Evolutionary conservation across 2,888 invertebrate genomes (phyloP).

Genomic region (Mythimna ferrago): DNA sequence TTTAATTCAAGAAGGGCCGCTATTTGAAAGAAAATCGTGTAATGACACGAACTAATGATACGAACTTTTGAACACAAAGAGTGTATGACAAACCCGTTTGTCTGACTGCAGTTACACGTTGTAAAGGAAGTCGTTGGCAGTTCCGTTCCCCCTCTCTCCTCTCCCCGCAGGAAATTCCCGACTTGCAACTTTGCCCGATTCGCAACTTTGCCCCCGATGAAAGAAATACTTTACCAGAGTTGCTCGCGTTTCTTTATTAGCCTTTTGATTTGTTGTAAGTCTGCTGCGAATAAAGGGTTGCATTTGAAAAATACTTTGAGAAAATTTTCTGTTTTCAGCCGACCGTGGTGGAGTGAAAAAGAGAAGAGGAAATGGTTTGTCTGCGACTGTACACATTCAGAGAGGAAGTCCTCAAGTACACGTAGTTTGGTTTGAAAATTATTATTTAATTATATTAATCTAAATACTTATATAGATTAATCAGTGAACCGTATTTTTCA

Average conservation of each 20-base stretch:
- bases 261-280: slow-evolving; percentile 75
- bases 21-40: slow-evolving; percentile 4
- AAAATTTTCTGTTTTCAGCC: slow-evolving; percentile 33
- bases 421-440: background rate
- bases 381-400: slow-evolving; percentile 6
- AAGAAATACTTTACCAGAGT: slow-evolving; percentile 83
- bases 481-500: background rate
- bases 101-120: slow-evolving; percentile 70
- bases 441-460: background rate
- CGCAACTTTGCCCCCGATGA: slow-evolving; percentile 77
- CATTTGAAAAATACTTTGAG: slow-evolving; percentile 57
- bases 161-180: slow-evolving; percentile 77
- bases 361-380: slow-evolving; percentile 24
- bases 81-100: slow-evolving; percentile 64
- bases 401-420: background rate
- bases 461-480: no score
- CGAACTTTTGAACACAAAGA: slow-evolving; percentile 39
- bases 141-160: slow-evolving; percentile 76
- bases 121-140: slow-evolving; percentile 82
- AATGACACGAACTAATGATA: slow-evolving; percentile 19
- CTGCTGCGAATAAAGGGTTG: slow-evolving; percentile 67
- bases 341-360: slow-evolving; percentile 28
- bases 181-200: slow-evolving; percentile 73
- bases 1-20: background rate
- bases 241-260: slow-evolving; percentile 79